Evolutionary conservation across 2,113 vertebrate genomes (phyloP).

Genomic region (Ictalurus furcatus): DNA sequence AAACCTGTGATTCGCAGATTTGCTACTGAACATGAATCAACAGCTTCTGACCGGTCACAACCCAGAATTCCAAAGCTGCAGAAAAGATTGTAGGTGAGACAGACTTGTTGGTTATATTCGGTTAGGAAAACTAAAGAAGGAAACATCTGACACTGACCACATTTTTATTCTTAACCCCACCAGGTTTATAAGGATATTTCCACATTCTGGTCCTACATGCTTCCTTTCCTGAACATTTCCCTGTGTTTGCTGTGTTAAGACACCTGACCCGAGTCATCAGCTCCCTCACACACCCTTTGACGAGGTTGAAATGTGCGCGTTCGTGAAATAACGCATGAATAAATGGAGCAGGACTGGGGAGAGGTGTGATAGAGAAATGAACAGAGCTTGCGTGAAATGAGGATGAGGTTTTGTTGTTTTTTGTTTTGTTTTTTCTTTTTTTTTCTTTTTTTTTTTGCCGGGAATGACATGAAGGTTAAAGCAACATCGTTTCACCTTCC

Average conservation of each 20-base stretch:
- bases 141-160: neutral
- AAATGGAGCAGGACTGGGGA: neutral
- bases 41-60: neutral
- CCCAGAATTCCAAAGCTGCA: neutral
- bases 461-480: constrained; percentile 16
- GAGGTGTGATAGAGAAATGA: neutral
- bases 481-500: constrained; percentile 83
- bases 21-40: neutral
- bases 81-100: neutral
- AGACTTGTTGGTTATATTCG: neutral
- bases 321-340: neutral
- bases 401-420: neutral
- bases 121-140: neutral
- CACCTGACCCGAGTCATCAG: constrained; percentile 11
- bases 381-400: neutral
- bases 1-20: neutral
- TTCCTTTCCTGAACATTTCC: neutral
- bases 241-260: neutral
- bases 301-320: neutral
- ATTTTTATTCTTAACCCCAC: neutral
- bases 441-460: neutral
- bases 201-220: neutral
- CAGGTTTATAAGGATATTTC: neutral
- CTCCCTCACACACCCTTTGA: constrained; percentile 18
- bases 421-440: neutral